A percentile compares a stretch with the other conserved stretches of the same genome.
These are phyloP conservation scores for Myiothlypis coronata DNA, from an alignment of 2,797 vertebrate genomes.

Conservation along the genomic window DNA sequence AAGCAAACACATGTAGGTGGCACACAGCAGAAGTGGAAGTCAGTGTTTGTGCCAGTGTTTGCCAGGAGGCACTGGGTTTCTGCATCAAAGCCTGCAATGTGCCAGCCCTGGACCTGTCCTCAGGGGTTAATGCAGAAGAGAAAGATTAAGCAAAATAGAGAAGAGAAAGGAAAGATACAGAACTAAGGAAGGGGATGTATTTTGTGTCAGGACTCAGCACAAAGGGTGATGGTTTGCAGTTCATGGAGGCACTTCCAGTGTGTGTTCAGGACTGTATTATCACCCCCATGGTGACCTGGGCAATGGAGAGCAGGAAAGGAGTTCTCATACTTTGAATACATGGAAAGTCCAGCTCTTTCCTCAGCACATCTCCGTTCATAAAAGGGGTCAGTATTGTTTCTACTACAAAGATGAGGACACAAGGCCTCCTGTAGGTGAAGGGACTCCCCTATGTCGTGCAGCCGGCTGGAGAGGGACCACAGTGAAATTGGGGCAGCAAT, in stretches of 20 bases:
- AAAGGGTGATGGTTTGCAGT: neutral
- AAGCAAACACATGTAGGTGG: neutral
- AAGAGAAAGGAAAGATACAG: neutral
- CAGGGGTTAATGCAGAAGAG: neutral
- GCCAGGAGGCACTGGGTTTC: neutral
- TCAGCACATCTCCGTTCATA: neutral
- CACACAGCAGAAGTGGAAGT: neutral
- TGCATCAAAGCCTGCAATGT: neutral
- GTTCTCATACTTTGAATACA: neutral
- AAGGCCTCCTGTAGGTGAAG: neutral
- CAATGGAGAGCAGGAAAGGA: neutral
- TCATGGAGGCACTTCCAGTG: neutral
- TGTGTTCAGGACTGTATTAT: neutral
- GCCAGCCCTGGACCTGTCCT: neutral
- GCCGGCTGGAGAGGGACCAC: accelerated
- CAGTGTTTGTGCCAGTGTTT: neutral
- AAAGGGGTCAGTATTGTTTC: neutral
- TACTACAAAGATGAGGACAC: neutral
- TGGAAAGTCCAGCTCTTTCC: neutral
- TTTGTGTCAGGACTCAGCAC: neutral
- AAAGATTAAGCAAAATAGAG: neutral
- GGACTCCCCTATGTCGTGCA: no score
- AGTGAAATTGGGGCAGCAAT: neutral
- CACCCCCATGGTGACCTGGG: neutral
- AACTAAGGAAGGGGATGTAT: neutral